Evolutionary conservation across 2,888 invertebrate species (phyloP), one percentile per base, ranked within the genome.

Genomic region (Drosophila limbata): DNA sequence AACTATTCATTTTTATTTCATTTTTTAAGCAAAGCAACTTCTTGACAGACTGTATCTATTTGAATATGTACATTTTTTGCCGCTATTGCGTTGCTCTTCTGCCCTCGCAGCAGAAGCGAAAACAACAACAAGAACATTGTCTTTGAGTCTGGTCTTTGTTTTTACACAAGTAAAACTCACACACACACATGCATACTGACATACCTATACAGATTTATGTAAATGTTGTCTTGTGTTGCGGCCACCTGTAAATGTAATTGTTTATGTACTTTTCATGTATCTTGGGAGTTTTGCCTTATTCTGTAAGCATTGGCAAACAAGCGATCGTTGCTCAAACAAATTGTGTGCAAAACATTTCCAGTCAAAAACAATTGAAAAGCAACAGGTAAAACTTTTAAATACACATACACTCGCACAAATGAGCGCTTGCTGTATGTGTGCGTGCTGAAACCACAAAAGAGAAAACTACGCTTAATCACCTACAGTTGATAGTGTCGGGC

Each of bases 281-380:
- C 72, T 79, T 61, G 44, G 63, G 48, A 51, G 8, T 66, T 72
- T 73, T 72, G 40, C 44, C 70, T 51, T 56, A 73, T 87, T 75
- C 56, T 78, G n/a, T 61, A 67, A 76, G 72, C 63, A 72, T 53
- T 69, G 39, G 50, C 55, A 44, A 50, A 50, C 44, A 42, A 28
- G 15, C 56, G 19, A 52, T 42, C 48, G 37, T 64, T 62, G 59
- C 65, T 62, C 64, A 75, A 50, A 68, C 71, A 82, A 77, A 80
- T 71, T 78, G 76, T 76, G 60, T 61, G 75, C 82, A 81, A 81
- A 69, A 68, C 55, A 68, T 64, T 68, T 87, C 72, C 82, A 56
- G 62, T 48, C 66, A 51, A 87, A 81, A 79, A 87, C 85, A 84
- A 84, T 87, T 82, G 79, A 82, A 80, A 76, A 84, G 71, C 84